Evolutionary conservation across 1,140 invertebrate species (phyloP).

Genomic region (Pseudomyrmex pallidus): DNA sequence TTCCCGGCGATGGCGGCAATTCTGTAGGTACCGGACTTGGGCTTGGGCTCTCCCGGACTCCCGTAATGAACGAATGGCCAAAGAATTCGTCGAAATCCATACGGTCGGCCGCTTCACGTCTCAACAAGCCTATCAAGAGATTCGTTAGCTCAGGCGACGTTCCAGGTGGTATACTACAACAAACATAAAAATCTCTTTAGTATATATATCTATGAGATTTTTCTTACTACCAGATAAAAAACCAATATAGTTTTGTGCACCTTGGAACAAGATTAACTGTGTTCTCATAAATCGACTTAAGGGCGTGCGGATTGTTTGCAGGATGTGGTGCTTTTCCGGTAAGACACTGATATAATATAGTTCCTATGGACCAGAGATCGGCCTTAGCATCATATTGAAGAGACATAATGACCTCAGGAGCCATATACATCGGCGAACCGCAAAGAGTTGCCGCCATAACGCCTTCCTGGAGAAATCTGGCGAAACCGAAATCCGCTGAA

Average conservation of each 20-base stretch:
- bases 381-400: conserved; percentile 99
- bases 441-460: conserved; percentile 99
- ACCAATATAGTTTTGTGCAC: conserved; percentile 86
- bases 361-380: conserved; percentile 99
- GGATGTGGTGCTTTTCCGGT: conserved; percentile 99
- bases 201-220: neutral
- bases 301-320: conserved; percentile 98
- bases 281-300: conserved; percentile 99
- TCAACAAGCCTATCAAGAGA: conserved; percentile 94
- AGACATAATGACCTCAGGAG: conserved; percentile 99
- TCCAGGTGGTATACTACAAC: conserved; percentile 94
- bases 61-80: conserved; percentile 94
- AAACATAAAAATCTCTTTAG: conserved; percentile 49
- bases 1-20: conserved; percentile 82
- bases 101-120: conserved; percentile 96
- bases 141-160: conserved; percentile 96
- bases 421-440: conserved; percentile 99
- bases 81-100: conserved; percentile 99
- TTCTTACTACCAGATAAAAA: neutral
- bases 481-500: conserved; percentile 99
- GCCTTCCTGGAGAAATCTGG: conserved; percentile 98
- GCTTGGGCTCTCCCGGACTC: conserved; percentile 85
- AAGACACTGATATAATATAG: conserved; percentile 99
- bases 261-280: conserved; percentile 97
- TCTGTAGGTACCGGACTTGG: conserved; percentile 80